A percentile compares a stretch with the other conserved stretches of the same genome.
phyloP scores from a whole-genome alignment of 2,113 vertebrate species.

The Diadophis punctatus region DNA sequence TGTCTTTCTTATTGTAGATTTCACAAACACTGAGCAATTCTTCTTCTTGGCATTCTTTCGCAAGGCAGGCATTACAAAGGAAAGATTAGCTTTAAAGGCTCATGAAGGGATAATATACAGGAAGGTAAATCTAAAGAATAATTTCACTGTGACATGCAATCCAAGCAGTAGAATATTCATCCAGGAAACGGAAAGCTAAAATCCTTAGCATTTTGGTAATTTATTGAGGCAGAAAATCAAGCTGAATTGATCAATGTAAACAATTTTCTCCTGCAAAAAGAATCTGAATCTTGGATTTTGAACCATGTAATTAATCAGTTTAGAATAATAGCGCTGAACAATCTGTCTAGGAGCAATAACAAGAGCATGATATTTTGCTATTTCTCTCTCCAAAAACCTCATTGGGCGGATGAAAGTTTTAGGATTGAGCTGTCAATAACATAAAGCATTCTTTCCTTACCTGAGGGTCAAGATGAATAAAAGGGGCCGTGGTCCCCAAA shows the following conservation, averaged over 20 bases:
- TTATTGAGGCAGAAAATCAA: not conserved
- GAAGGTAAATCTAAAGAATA: constrained; percentile 6
- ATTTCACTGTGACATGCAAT: not conserved
- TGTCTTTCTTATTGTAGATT: constrained; percentile 14
- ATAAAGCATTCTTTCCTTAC: not conserved
- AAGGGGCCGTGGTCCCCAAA: not conserved
- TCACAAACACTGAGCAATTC: not conserved
- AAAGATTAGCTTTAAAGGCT: constrained; percentile 16
- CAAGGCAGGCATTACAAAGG: not conserved
- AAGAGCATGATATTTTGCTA: not conserved
- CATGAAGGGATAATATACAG: not conserved
- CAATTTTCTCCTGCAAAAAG: not conserved
- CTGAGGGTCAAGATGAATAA: not conserved
- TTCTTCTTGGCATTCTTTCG: not conserved
- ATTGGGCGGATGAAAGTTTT: not conserved
- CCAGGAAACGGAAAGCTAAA: not conserved
- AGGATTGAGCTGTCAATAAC: not conserved
- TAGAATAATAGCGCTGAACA: not conserved
- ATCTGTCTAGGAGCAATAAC: not conserved
- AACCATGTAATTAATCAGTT: not conserved
- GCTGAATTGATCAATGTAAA: not conserved
- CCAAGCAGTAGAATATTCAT: constrained; percentile 3
- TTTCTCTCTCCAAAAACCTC: not conserved
- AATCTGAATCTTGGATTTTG: not conserved
- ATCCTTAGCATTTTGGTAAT: not conserved